phyloP scores from a whole-genome alignment of 2,113 vertebrate species.

The Macrotis lagotis region DNA sequence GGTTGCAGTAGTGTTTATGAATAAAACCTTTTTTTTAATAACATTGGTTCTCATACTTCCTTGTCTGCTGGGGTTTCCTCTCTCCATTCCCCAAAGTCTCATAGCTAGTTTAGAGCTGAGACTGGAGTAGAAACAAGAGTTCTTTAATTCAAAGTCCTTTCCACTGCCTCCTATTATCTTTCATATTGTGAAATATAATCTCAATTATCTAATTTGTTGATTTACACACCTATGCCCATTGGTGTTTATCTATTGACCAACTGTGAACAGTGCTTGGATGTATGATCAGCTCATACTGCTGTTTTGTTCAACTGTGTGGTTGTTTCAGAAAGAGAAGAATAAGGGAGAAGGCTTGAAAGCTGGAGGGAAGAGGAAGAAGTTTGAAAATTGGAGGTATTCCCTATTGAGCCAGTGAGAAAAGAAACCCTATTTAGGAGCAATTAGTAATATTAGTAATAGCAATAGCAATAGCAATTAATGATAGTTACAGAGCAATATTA shows the following conservation, averaged over 20 bases:
- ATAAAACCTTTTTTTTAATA: background rate
- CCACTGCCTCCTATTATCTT: background rate
- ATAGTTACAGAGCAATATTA: too few relatives aligned
- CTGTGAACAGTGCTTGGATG: background rate
- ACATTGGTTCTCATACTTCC: background rate
- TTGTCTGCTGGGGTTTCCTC: background rate
- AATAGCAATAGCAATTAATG: too few relatives aligned
- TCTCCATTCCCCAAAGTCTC: background rate
- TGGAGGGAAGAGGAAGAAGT: background rate
- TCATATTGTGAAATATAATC: background rate
- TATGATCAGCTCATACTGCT: background rate
- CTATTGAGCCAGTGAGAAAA: background rate
- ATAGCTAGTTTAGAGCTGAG: background rate
- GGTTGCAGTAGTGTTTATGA: background rate
- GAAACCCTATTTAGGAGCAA: background rate
- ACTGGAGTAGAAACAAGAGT: background rate
- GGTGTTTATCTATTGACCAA: background rate
- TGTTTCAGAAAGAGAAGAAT: background rate
- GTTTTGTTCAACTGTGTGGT: background rate
- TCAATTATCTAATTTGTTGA: background rate
- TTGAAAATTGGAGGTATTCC: background rate
- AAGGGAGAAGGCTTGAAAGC: background rate
- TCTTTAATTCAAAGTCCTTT: background rate
- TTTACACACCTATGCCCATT: background rate
- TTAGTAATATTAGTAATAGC: too few relatives aligned